Evolutionary conservation across 2,888 invertebrate genomes (phyloP), one percentile per base, ranked within the genome.

Genomic region (Lithophane leautieri): DNA sequence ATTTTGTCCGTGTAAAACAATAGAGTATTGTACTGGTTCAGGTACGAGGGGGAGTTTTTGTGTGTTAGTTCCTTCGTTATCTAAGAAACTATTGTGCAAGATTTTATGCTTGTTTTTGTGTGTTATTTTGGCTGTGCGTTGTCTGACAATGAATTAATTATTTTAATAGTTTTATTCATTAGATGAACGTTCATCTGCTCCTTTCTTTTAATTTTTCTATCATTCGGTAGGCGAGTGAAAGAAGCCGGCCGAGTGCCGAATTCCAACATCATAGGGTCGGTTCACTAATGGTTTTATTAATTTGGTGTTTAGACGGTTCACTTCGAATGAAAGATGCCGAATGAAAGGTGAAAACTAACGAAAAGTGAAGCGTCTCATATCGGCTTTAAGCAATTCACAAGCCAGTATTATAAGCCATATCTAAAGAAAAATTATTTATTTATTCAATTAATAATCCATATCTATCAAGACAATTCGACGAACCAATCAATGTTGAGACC

Each of bases 401-500:
- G 56, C 9, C 60, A 2, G 25, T 73, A 50, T 8, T 50, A 50
- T 2, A n/a, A 11, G 12, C 34, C 16, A 11, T 25, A 71, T 34
- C n/a, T 11, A n/a, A 34, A 73, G 60, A 44, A 65, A 16, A 40
- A n/a, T 22, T 65, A 42, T 25, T 54, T 56, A 50, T 56, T 56
- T 25, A 65, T 68, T 56, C 44, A 81, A 71, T 80, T 63, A 76
- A 54, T 16, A 61, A 76, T 73, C 40, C 16, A 44, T 22, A 63
- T 50, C 54, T 58, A 72, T 68, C 47, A 58, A 78, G 69, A 82
- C 68, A 65, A 60, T 28, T 28, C 68, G 50, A 61, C 12, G 68
- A 78, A 61, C 54, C 82, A 82, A 82, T 82, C 77, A 81, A 71
- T 22, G n/a, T 52, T 58, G 52, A 78, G 65, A 40, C 69, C 72